Evolutionary conservation across 1,140 invertebrate genomes (phyloP).

Genomic region (Trichonephila clavipes): DNA sequence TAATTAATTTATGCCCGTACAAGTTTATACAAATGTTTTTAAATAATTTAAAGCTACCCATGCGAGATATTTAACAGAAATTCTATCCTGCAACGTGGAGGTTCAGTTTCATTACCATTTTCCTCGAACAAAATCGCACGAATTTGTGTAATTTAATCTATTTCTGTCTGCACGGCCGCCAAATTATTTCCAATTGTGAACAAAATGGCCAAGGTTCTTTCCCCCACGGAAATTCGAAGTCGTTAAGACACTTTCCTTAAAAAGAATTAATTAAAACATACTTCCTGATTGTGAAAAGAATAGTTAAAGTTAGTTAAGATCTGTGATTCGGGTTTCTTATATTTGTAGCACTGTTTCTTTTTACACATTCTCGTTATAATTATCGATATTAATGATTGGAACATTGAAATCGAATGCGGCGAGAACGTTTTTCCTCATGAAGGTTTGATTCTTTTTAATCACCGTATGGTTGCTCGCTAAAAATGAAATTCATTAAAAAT

Average conservation of each 20-base stretch:
- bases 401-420: neutral
- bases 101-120: neutral
- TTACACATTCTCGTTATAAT: neutral
- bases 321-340: neutral
- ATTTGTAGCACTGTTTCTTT: neutral
- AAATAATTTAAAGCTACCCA: too few species aligned
- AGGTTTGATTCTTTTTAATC: too few species aligned
- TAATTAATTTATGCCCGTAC: too few species aligned
- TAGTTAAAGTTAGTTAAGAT: conserved; percentile 2
- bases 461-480: too few species aligned
- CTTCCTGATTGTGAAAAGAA: neutral
- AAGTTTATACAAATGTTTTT: too few species aligned
- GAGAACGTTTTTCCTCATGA: too few species aligned
- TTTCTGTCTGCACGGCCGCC: neutral
- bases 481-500: too few species aligned
- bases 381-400: neutral
- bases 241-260: neutral
- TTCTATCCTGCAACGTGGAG: neutral
- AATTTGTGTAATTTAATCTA: neutral
- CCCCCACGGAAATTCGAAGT: neutral
- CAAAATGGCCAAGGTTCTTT: too few species aligned
- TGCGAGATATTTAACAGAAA: too few species aligned
- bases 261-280: neutral
- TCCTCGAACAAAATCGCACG: neutral
- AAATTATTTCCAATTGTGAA: too few species aligned